phyloP scores from a whole-genome alignment of 2,113 vertebrate genomes.

The Ciconia maguari region DNA sequence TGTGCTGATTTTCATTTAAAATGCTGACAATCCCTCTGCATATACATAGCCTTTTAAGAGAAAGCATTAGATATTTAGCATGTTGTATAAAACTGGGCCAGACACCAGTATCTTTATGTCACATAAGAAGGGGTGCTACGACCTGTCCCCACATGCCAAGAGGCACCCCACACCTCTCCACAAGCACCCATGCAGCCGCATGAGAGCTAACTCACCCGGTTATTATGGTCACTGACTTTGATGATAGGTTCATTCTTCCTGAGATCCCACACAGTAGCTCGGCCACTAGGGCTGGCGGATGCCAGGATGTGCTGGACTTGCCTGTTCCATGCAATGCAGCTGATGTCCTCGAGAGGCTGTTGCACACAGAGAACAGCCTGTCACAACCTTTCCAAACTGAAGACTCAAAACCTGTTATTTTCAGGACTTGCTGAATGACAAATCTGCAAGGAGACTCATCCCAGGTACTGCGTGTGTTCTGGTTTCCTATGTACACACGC shows the following conservation, averaged over 20 bases:
- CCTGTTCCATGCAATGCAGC: constrained; percentile 82
- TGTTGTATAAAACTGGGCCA: neutral
- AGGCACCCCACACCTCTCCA: too few species aligned
- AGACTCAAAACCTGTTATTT: neutral
- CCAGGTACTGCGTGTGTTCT: neutral
- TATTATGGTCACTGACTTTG: constrained; percentile 98
- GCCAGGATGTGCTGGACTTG: constrained; percentile 84
- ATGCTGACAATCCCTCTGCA: neutral
- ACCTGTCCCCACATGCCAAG: neutral
- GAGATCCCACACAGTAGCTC: constrained; percentile 94
- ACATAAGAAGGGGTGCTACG: neutral
- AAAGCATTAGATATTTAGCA: neutral
- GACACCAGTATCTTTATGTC: neutral
- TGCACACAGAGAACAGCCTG: neutral
- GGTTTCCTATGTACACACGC: neutral
- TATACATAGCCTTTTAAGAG: neutral
- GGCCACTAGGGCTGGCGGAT: constrained; percentile 87
- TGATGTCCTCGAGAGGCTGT: constrained; percentile 92
- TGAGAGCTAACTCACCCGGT: constrained; percentile 73
- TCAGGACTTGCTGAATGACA: neutral
- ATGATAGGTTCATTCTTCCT: constrained; percentile 96
- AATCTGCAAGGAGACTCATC: neutral
- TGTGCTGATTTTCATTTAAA: neutral
- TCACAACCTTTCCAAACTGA: neutral
- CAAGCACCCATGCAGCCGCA: neutral